phyloP scores from a whole-genome alignment of 2,113 vertebrate species.

The Psittacula cyanocephala region DNA sequence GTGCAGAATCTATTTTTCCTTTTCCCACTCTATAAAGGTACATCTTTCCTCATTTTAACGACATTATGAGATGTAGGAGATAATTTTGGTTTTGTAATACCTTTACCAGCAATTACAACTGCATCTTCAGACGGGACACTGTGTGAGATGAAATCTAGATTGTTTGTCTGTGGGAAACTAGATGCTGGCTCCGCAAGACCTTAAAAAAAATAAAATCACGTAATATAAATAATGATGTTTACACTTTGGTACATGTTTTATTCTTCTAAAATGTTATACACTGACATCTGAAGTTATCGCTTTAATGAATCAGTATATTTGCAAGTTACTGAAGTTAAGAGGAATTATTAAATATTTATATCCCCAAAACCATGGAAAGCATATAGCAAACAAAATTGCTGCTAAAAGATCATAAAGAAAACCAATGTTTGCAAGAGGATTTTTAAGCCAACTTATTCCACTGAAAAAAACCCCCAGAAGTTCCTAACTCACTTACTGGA shows the following conservation, averaged over 20 bases:
- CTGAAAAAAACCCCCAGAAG: background rate
- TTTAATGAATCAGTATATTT: background rate
- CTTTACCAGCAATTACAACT: constrained; percentile 83
- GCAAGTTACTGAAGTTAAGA: background rate
- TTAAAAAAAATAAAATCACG: background rate
- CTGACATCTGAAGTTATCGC: background rate
- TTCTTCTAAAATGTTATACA: background rate
- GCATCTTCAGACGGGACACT: constrained; percentile 77
- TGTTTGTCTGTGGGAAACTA: constrained; percentile 50
- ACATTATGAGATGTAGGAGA: background rate
- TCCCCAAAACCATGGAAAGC: background rate
- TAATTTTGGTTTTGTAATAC: constrained; percentile 55
- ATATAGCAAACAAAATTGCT: background rate
- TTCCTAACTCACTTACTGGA: background rate
- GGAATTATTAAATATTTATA: rapidly evolving
- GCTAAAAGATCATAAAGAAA: background rate
- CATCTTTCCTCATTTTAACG: background rate
- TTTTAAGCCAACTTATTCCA: background rate
- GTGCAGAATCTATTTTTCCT: background rate
- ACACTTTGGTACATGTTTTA: rapidly evolving
- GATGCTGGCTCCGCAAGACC: constrained; percentile 64
- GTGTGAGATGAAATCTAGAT: constrained; percentile 60
- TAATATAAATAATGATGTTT: rapidly evolving
- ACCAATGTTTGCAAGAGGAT: background rate
- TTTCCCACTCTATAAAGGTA: background rate